Percentiles rank a stretch among this genome's conserved stretches.
Conservation (phyloP, 2,113 vertebrate species). For the Halcyon senegalensis region DNA sequence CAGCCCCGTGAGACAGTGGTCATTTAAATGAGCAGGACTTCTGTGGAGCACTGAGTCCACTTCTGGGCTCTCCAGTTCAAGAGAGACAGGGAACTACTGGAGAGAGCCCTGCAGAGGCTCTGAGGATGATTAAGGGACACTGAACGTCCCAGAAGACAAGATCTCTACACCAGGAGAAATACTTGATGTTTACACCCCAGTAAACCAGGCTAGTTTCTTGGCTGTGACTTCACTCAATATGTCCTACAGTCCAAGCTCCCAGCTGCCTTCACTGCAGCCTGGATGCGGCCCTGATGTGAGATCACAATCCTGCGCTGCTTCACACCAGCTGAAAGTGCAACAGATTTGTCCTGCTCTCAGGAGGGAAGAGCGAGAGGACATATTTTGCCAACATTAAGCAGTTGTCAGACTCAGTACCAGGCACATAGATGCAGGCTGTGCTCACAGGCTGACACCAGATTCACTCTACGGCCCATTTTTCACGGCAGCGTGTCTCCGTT, state of each 20-base stretch:
- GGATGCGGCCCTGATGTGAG: neutral
- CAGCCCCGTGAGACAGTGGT: neutral
- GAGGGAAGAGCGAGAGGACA: neutral
- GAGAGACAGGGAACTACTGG: no score
- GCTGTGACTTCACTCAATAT: neutral
- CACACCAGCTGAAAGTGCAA: neutral
- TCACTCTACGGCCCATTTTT: neutral
- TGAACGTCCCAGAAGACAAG: neutral
- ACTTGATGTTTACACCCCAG: neutral
- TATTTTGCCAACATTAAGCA: neutral
- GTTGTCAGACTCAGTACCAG: neutral
- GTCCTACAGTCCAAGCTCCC: neutral
- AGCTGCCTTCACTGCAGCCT: neutral
- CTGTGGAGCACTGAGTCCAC: no score
- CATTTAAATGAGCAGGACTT: neutral
- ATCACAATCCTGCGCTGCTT: neutral
- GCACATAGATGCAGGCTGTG: no score
- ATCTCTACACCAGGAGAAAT: neutral
- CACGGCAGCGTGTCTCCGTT: neutral
- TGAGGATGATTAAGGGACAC: no score
- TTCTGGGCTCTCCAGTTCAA: no score
- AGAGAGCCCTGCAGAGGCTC: no score
- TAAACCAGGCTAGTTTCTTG: neutral
- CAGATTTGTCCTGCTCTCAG: neutral
- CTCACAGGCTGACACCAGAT: neutral